Evolutionary conservation across 2,113 vertebrate species (phyloP), one percentile per base, ranked within the genome.

Genomic region (Nettapus auritus): DNA sequence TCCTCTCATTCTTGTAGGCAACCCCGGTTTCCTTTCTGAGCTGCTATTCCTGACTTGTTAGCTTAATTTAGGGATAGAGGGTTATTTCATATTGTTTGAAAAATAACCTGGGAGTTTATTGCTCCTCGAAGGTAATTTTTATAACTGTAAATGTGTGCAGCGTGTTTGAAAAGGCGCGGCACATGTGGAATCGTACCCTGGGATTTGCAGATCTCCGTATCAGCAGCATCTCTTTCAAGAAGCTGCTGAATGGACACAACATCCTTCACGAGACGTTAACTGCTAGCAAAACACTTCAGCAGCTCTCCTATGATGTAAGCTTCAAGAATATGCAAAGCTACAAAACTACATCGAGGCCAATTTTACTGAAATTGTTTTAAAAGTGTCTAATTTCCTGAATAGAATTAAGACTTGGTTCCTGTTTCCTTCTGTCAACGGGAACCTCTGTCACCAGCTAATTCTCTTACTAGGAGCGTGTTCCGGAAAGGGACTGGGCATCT

Each of bases 341-440:
- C 67, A 70, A 25, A 13, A 18, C 48, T 70, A 4, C 5, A 4
- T 4, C 5, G 53, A 84, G 68, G 44, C 40, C 33, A 64, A 56
- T 91, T 84, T 40, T 7, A 38, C 48, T 66, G 60, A 53, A 69
- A 64, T 36, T 92, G 60, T 22, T 81, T 88, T 48, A 71, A 1
- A 92, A 88, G 80, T 60, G 66, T 88, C 86, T 50, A 2, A 94
- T 96, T 93, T 96, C 93, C 92, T 96, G 90, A 52, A 5, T 3
- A 31, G 64, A 75, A 66, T 68, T 46, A 78, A 81, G 52, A 10
- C 34, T 83, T 21, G 52, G 64, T 93, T 96, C 73, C 92, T 69
- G 87, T 96, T 94, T 90, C 69, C 86, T 93, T 86, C 60, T 91
- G 71, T 68, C 85, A 36, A 1, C 11, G 29, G 81, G 75, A 60